These are phyloP conservation scores for Cataglyphis altisquamis DNA, from an alignment of 2,888 invertebrate genomes.

Conservation along the genomic window DNA sequence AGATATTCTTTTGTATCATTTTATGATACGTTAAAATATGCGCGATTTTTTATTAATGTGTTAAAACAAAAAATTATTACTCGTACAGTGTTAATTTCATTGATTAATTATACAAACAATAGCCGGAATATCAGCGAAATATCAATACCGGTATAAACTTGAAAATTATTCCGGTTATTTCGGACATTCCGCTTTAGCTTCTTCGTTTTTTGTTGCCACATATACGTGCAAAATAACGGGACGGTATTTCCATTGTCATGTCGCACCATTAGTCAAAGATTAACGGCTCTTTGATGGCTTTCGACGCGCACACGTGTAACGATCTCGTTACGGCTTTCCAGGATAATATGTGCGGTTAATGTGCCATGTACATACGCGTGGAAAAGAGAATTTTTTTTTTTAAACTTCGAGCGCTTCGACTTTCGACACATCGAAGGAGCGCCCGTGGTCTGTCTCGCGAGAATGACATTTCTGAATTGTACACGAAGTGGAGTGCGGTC, in stretches of 20 bases:
- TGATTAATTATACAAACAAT: neutral
- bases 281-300: slow-evolving; percentile 22
- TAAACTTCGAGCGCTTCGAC: neutral
- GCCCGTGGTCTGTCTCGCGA: neutral
- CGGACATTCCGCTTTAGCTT: neutral
- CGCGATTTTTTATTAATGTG: neutral
- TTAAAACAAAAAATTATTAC: neutral
- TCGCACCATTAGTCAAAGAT: slow-evolving; percentile 18
- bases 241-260: neutral
- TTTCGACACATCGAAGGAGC: slow-evolving; percentile 29
- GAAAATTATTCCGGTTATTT: neutral
- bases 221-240: neutral
- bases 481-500: slow-evolving; percentile 13
- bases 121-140: neutral
- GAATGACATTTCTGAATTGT: slow-evolving; percentile 22
- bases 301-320: slow-evolving; percentile 2
- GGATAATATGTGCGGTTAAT: slow-evolving; percentile 32
- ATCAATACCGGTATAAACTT: neutral
- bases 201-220: neutral
- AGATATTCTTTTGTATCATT: neutral
- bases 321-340: slow-evolving; percentile 34
- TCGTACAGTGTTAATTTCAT: neutral
- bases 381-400: slow-evolving; percentile 17
- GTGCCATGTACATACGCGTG: neutral
- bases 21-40: neutral